Evolutionary conservation across 1,140 invertebrate species (phyloP), one percentile per base, ranked within the genome.

Genomic region (Euwallacea similis): DNA sequence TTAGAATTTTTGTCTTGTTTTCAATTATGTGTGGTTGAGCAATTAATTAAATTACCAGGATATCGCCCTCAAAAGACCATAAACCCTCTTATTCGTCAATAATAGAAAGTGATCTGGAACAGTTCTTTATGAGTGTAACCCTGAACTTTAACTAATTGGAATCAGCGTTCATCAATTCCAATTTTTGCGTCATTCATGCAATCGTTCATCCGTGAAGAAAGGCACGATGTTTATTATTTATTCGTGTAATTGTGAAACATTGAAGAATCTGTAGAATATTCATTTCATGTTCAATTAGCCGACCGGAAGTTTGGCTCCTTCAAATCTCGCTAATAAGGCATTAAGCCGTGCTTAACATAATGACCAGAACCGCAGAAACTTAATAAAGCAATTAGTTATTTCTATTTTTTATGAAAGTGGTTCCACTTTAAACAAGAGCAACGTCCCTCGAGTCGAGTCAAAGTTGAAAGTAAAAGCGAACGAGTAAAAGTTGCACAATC

Each of bases 91-190:
- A 13, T 50, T 50, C 9, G 46, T 50, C 46, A 13, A 13, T 50
- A 11, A 50, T 50, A 50, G 46, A 50, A 50, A 50, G 46, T 50
- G 46, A 50, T 50, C 9, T 50, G 13, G 46, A 50, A 8, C 54
- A 56, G 16, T 9, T 56, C 16, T 15, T 50, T 56, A 21, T 13
- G 41, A 16, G 9, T 11, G 59, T 61, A 61, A 61, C 59, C 59
- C 59, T 61, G 59, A 61, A 61, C 59, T 61, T 61, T 61, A 43
- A 11, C 42, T 61, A 61, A 43, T 61, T 61, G 42, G 59, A 61
- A 56, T 56, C 16, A 15, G 10, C 10, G 16, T 4, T 33, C 54
- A 21, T 56, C 54, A 13, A 16, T 56, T 15, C 2, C 10, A 13
- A 56, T 42, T 43, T 43, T 7, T 41, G 10, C 11, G 9, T 21